Base-by-base conservation (phyloP, 53 echinoderm and acorn worm genomes). In the Patiria pectinifera region DNA sequence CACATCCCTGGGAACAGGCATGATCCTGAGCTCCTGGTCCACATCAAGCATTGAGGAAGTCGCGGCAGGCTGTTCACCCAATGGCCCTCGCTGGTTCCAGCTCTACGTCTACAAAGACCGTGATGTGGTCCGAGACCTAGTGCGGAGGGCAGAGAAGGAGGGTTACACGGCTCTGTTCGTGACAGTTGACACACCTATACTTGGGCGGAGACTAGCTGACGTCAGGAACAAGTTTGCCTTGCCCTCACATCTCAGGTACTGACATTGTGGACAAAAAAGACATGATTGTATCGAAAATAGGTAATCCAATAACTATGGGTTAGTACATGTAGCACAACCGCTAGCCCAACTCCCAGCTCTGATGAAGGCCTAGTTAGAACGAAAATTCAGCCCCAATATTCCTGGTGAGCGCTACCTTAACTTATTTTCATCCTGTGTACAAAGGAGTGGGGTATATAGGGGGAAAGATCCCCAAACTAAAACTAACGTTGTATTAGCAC, bases 31-130 rank as follows among this genome's bases (percentile, higher is more conserved):
- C 60, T 96, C 96, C 48, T 96, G 95, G 95, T 71, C 98, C 61
- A 96, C 95, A 19, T 93, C 89, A 62, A 97, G 92, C 63, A 92
- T 97, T 4, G 98, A 97, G 84, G 98, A 97, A 69, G 94, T 97
- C 15, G 94, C 94, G 0, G 93, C 83, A 61, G 92, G 95, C 19
- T 87, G 82, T 59, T 93, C 95, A 23, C 94, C 95, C 4, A 92
- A 74, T 44, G 98, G 98, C 13, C 89, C 93, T 45, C 82, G 91
- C 47, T 97, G 98, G 98, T 96, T 96, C 77, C 98, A 97, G 62
- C 96, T 97, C 91, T 96, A 97, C 59, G 82, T 97, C 63, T 93
- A 91, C 91, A 92, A 76, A 80, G 98, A 97, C 63, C 89, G 93
- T n/a, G 84, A 87, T 2, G 78, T 92, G 6, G 92, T 93, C 21